Percentiles rank a stretch among this genome's conserved stretches.
Conservation (phyloP, 2,797 vertebrate species). For the Sebastolobus altivelis region DNA sequence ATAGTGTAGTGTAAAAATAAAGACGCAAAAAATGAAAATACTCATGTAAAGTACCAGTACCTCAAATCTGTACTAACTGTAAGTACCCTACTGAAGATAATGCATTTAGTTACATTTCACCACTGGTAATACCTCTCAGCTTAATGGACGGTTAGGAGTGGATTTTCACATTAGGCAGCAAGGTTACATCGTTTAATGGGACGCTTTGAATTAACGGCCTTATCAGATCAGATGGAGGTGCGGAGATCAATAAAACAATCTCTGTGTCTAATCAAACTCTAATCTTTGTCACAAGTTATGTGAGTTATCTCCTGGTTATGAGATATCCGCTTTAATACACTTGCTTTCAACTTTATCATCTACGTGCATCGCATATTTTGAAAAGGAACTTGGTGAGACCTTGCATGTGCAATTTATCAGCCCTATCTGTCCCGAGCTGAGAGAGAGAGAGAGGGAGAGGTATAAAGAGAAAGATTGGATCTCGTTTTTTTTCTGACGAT, state of each 20-base stretch:
- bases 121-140: background rate
- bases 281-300: slow-evolving; percentile 62
- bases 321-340: slow-evolving; percentile 59
- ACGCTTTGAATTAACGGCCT: slow-evolving; percentile 54
- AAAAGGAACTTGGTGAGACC: slow-evolving; percentile 47
- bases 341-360: slow-evolving; percentile 64
- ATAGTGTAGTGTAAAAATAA: background rate
- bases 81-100: background rate
- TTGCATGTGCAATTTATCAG: slow-evolving; percentile 51
- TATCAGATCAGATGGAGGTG: slow-evolving; percentile 61
- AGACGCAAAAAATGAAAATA: background rate
- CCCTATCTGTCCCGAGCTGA: slow-evolving; percentile 56
- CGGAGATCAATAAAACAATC: slow-evolving; percentile 72
- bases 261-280: slow-evolving; percentile 62
- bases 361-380: slow-evolving; percentile 61
- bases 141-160: slow-evolving; percentile 26
- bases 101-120: background rate
- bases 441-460: slow-evolving; percentile 26
- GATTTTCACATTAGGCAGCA: slow-evolving; percentile 34
- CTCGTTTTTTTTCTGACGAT: slow-evolving; percentile 65
- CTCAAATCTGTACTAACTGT: background rate
- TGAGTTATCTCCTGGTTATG: slow-evolving; percentile 63
- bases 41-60: background rate
- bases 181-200: slow-evolving; percentile 61
- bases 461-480: slow-evolving; percentile 66